Conservation (phyloP, 2,113 vertebrate genomes). For the Sigmodon hispidus region DNA sequence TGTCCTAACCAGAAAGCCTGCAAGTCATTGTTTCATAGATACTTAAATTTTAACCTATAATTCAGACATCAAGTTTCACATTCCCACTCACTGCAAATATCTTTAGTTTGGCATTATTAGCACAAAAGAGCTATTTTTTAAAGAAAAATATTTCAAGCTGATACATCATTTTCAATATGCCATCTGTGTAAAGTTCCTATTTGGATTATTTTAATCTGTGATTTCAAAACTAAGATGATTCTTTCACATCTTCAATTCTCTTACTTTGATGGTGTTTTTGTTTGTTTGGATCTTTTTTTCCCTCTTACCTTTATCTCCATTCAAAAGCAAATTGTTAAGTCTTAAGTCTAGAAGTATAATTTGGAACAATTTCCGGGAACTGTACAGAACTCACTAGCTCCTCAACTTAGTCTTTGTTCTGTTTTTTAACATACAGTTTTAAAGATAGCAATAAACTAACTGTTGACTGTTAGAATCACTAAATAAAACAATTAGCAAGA, state of each 20-base stretch:
- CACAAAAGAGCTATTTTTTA: not conserved
- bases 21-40: not conserved
- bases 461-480: conserved; percentile 3
- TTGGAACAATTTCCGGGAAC: conserved; percentile 41
- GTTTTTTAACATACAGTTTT: conserved; percentile 47
- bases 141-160: conserved; percentile 36
- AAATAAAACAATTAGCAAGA: conserved; percentile 46
- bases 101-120: not conserved
- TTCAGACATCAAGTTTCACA: not conserved
- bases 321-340: conserved; percentile 65
- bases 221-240: not conserved
- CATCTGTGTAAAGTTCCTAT: not conserved
- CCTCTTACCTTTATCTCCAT: not conserved
- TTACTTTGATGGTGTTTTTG: conserved; percentile 10
- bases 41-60: conserved; percentile 12
- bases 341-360: conserved; percentile 42
- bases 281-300: not conserved
- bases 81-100: not conserved
- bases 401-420: not conserved
- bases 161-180: conserved; percentile 3
- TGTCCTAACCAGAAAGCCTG: not conserved
- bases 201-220: conserved; percentile 48
- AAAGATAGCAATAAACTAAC: conserved; percentile 47
- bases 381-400: not conserved
- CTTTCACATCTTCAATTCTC: conserved; percentile 31